Base-by-base conservation (phyloP, 2,113 vertebrate species). In the Cottus gobio region DNA sequence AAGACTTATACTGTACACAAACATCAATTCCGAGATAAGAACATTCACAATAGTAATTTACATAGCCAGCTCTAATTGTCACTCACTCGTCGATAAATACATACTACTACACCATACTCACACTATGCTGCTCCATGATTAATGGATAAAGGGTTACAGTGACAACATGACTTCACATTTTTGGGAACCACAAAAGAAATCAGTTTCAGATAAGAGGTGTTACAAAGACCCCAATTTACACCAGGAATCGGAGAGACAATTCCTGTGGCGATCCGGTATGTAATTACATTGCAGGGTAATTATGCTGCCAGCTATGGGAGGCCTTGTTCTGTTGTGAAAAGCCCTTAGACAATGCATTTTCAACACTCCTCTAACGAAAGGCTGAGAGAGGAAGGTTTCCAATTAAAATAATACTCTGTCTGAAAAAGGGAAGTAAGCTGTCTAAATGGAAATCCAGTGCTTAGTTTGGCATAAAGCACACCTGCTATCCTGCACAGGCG, bases 281-380 rank as follows among this genome's bases (percentile, higher is more conserved):
- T 95, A 94, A 95, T 95, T 93, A 95, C 92, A 92, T 92, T 84
- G 80, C 73, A 79, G 86, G 88, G 88, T 93, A 93, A 95, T 95
- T 93, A 94, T 86, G 75, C 89, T 82, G 85, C 84, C 82, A 82
- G 89, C 83, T 48, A 85, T 75, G 70, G 87, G 89, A 91, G 77
- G 80, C 87, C 79, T 80, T 79, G 78, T 86, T 91, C 76, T 88
- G 93, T 81, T 87, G 84, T 92, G 87, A 91, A 91, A 92, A 89
- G 86, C 90, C 76, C 85, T 82, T 67, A 90, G 89, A 92, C 92
- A 85, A 85, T 92, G 81, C 68, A 80, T 87, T 91, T 89, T 88
- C 86, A 82, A 84, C 87, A 75, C 79, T 46, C 46, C 61, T 88
- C 81, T 62, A 74, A 69, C 44, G 6, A 72, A 81, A 87, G 75